Evolutionary conservation across 2,113 vertebrate species (phyloP).

Genomic region (Morone saxatilis): DNA sequence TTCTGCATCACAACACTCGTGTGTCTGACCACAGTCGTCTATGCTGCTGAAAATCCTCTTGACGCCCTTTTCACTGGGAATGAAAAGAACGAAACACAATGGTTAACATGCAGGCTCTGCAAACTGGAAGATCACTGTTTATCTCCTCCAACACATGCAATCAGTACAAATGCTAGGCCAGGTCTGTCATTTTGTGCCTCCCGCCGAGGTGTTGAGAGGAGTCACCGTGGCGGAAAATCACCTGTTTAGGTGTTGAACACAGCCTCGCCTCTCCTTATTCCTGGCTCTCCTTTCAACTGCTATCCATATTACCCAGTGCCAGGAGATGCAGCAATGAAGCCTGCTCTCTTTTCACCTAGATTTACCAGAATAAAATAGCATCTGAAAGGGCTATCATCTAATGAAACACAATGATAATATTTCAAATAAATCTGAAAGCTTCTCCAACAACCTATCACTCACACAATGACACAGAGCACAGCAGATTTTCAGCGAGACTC

Average conservation of each 20-base stretch:
- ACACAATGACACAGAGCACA: constrained; percentile 59
- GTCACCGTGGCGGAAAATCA: constrained; percentile 85
- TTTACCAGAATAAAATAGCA: constrained; percentile 74
- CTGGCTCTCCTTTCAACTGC: constrained; percentile 64
- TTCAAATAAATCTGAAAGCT: constrained; percentile 69
- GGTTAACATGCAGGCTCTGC: constrained; percentile 73
- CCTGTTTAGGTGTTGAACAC: constrained; percentile 85
- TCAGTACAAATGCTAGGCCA: constrained; percentile 80
- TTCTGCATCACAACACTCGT: not conserved
- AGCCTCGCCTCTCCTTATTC: constrained; percentile 70
- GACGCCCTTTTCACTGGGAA: constrained; percentile 54
- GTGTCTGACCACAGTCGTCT: constrained; percentile 1
- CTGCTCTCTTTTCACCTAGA: constrained; percentile 60
- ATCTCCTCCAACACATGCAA: constrained; percentile 82
- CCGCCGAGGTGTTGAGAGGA: constrained; percentile 79
- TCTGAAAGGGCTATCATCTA: constrained; percentile 72
- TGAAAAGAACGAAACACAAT: constrained; percentile 67
- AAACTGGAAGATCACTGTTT: constrained; percentile 82
- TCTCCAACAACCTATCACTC: constrained; percentile 63
- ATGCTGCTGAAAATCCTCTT: constrained; percentile 32
- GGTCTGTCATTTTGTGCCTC: constrained; percentile 82
- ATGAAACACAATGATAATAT: constrained; percentile 74
- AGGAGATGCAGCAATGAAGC: constrained; percentile 56
- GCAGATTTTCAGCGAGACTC: constrained; percentile 57
- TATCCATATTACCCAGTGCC: constrained; percentile 71